phyloP scores from a whole-genome alignment of 1,140 invertebrate species.

The Euglossa dilemma region DNA sequence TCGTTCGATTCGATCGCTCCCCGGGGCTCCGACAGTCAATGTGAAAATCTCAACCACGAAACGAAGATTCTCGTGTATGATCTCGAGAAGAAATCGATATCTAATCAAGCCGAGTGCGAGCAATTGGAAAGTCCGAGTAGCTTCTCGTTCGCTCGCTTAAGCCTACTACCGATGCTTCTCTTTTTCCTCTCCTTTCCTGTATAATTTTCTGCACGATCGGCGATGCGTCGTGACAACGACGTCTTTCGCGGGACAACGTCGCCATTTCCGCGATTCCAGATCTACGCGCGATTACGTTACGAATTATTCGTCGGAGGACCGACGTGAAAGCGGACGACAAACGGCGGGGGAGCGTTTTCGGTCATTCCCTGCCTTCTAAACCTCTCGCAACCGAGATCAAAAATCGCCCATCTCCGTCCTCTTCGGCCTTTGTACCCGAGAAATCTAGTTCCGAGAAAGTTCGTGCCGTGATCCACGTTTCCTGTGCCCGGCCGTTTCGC shows the following conservation, averaged over 20 bases:
- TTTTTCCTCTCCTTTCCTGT: neutral
- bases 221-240: neutral
- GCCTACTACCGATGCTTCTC: neutral
- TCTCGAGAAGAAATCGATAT: slow-evolving; percentile 38
- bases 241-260: neutral
- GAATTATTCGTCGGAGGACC: slow-evolving; percentile 64
- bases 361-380: neutral
- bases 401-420: neutral
- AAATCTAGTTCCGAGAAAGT: slow-evolving; percentile 18
- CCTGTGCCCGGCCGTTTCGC: neutral
- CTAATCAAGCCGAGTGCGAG: slow-evolving; percentile 16
- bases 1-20: neutral
- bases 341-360: neutral
- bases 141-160: neutral
- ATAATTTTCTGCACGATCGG: neutral
- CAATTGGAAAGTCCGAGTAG: slow-evolving; percentile 41
- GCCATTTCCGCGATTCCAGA: neutral
- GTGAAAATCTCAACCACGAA: neutral
- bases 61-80: neutral
- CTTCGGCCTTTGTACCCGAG: neutral
- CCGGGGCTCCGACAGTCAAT: neutral
- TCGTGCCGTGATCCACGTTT: neutral
- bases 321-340: slow-evolving; percentile 55
- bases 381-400: slow-evolving; percentile 12
- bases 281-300: slow-evolving; percentile 36